Base-by-base conservation (phyloP, 2,797 vertebrate species). In the Agapornis canus region DNA sequence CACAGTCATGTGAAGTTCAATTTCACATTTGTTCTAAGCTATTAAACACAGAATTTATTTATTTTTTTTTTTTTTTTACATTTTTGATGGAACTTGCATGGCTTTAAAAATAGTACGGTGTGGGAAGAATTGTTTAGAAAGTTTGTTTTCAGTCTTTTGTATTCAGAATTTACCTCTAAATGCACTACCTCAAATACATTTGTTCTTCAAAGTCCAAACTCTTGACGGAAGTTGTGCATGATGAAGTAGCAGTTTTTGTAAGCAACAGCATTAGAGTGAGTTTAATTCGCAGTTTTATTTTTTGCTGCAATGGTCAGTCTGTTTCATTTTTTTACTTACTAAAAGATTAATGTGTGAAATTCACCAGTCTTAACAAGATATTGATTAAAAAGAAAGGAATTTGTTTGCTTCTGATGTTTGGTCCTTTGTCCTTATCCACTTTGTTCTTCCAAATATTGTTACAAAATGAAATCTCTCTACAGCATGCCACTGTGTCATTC, bases 271-370 rank as follows among this genome's bases (percentile, higher is more conserved):
- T 84, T 94, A 80, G 32, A 72, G 60, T 86, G 19, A 90, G 35
- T 84, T 95, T 92, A 82, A 92, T 93, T 93, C 66, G 32, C 56
- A 57, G 22, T 82, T 90, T 88, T 77, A 37, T 39, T 88, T 78
- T 73, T 90, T 92, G 27, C 61, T 26, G 23, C 59, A 65, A 43
- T 88, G 42, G 49, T 91, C 69, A 71, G 21, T 71, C 37, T 1
- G 0, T 68, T 89, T 87, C 9, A 71, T 87, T 93, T 93, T 87
- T 83, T 70, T 35, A 66, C n/a, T 81, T 92, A 72, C 26, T 9
- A 14, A 47, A 94, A 90, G 87, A 93, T 92, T 56, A 86, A 79
- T 90, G 60, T 82, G 19, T 79, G 60, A 92, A 93, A 86, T 37
- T 8, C 29, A 89, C 43, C 10, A 64, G 66, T 81, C 32, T 94